Evolutionary conservation across 2,797 vertebrate species (phyloP), one percentile per base, ranked within the genome.

Genomic region (Notolepis coatsorum): DNA sequence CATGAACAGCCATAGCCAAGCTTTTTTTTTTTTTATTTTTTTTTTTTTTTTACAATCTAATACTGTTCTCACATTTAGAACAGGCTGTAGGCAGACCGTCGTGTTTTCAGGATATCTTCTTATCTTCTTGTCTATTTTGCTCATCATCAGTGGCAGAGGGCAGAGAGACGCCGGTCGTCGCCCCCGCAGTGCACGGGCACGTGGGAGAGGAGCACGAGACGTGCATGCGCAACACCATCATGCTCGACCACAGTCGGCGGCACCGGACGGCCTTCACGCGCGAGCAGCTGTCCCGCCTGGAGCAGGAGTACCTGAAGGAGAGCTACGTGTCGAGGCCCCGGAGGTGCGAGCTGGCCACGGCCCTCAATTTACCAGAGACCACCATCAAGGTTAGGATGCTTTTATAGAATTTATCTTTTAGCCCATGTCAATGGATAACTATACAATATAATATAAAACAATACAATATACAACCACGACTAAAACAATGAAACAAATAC

Each of bases 241-340:
- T 88, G 31, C 67, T 86, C 0, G 92, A 94, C 54, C 84, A 89
- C 2, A 89, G 84, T 59, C 82, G 92, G 41, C 77, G 92, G n/a
- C 91, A 93, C 77, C 82, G 93, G 13, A 94, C 93, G 0, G 91
- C 93, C 12, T 94, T 94, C 68, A 92, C 92, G 1, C 88, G 90
- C 5, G 88, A 91, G 52, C 93, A 94, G 84, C 82, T 93, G 61
- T 68, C 77, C 49, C 87, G 89, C 2, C 76, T 94, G 43, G 93
- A 94, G 80, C 85, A 91, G 74, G 92, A 94, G 68, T 94, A 93
- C 65, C 64, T 83, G 50, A 89, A 79, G 68, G 92, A 94, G 81
- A 87, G 88, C 82, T 85, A 92, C 49, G 92, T 94, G n/a, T 93
- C 88, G 21, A 48, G 90, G 39, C 73, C 82, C 13, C 84, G 89